phyloP scores from a whole-genome alignment of 2,888 invertebrate species.

The Cepaea hortensis region DNA sequence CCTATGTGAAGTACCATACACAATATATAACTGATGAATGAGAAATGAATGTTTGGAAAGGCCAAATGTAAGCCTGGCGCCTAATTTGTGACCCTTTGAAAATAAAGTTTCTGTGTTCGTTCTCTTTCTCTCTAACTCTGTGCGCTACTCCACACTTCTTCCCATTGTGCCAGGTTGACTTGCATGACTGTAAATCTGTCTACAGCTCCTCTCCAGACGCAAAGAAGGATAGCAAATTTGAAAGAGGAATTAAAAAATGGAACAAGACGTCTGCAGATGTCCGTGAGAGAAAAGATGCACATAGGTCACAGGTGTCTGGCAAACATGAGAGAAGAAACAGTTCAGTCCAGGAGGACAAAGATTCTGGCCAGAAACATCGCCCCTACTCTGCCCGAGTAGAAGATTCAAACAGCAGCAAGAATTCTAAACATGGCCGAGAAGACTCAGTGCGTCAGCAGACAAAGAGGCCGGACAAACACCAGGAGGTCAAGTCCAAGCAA shows the following conservation, averaged over 20 bases:
- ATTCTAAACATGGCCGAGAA: slow-evolving; percentile 8
- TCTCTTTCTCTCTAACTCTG: too few species aligned
- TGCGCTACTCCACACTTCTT: too few species aligned
- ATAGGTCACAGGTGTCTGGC: neutral
- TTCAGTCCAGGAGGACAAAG: neutral
- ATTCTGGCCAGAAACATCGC: neutral
- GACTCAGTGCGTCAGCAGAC: neutral
- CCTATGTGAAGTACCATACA: too few species aligned
- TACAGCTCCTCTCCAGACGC: slow-evolving; percentile 23
- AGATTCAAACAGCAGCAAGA: neutral
- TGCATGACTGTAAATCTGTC: neutral
- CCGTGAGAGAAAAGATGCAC: slow-evolving; percentile 12
- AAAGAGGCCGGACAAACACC: slow-evolving; percentile 30
- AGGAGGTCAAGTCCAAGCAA: slow-evolving; percentile 9
- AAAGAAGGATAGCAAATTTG: slow-evolving; percentile 17
- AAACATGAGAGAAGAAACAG: slow-evolving; percentile 13
- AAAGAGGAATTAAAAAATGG: slow-evolving; percentile 5
- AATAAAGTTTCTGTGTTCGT: too few species aligned
- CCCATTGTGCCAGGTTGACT: neutral
- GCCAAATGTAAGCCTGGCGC: too few species aligned
- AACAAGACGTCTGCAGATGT: neutral
- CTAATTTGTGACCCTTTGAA: too few species aligned
- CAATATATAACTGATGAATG: too few species aligned
- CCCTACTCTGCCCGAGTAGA: neutral
- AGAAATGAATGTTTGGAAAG: too few species aligned